phyloP scores from a whole-genome alignment of 2,797 vertebrate genomes.

The Macrochelys suwanniensis region DNA sequence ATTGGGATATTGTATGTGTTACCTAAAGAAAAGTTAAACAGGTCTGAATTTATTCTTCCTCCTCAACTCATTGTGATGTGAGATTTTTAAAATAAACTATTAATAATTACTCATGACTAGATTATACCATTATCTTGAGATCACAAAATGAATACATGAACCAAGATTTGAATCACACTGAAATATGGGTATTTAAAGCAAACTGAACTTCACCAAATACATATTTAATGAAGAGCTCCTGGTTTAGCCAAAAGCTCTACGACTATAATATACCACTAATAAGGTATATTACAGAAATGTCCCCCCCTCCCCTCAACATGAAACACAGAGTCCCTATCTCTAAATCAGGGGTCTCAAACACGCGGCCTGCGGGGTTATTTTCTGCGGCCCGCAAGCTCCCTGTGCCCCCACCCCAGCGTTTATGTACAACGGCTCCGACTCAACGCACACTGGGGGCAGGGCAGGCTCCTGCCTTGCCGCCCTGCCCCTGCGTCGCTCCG shows the following conservation, averaged over 20 bases:
- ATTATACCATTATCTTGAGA: background rate
- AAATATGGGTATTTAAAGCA: background rate
- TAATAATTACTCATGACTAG: background rate
- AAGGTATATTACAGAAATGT: background rate
- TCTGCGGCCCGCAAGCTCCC: too few species aligned
- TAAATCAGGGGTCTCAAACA: too few species aligned
- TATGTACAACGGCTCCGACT: too few species aligned
- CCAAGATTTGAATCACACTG: background rate
- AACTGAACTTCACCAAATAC: background rate
- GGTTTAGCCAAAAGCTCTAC: fast-evolving
- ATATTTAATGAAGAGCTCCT: background rate
- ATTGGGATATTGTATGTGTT: slow-evolving; percentile 98
- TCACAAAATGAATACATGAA: background rate
- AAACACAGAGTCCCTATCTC: background rate
- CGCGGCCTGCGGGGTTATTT: too few species aligned
- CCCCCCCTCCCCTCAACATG: background rate
- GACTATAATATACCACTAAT: background rate
- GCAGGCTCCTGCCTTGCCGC: too few species aligned
- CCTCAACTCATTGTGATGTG: background rate
- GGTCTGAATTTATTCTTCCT: background rate
- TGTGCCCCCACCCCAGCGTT: too few species aligned
- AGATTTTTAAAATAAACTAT: background rate
- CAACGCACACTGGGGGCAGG: too few species aligned
- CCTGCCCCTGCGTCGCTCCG: too few species aligned
- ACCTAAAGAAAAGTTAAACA: slow-evolving; percentile 82